phyloP scores from a whole-genome alignment of 2,113 vertebrate species.

The Acrocephalus arundinaceus region DNA sequence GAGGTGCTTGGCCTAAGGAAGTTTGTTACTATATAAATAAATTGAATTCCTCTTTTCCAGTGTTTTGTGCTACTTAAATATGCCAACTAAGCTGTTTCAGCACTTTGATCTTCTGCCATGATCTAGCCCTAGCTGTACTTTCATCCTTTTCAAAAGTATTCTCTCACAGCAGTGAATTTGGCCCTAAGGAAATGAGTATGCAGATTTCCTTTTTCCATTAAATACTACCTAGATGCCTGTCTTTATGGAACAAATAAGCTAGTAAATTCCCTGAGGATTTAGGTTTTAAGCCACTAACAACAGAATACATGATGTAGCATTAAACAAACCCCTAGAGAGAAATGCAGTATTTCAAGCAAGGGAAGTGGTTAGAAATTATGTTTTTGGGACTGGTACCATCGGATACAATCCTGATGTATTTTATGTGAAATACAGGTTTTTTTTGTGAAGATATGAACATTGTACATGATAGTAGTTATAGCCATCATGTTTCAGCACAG shows the following conservation, averaged over 20 bases:
- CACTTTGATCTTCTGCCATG: slow-evolving; percentile 33
- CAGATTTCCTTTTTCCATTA: not conserved
- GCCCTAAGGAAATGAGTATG: slow-evolving; percentile 7
- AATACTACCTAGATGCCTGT: not conserved
- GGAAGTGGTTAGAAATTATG: accelerated
- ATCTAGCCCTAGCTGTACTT: not conserved
- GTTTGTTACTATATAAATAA: not conserved
- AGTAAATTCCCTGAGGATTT: not conserved
- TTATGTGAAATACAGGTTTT: not conserved
- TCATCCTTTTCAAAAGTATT: not conserved
- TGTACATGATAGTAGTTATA: too few species aligned
- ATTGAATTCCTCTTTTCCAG: not conserved
- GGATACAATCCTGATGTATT: not conserved
- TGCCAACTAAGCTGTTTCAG: slow-evolving; percentile 14
- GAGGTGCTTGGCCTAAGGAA: not conserved
- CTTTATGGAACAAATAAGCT: not conserved
- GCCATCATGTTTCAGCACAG: not conserved
- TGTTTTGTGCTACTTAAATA: not conserved
- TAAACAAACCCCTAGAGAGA: not conserved
- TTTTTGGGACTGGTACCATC: not conserved
- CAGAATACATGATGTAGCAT: not conserved
- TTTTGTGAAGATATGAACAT: not conserved
- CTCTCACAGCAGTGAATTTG: not conserved
- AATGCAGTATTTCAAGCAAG: not conserved
- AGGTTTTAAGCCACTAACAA: not conserved